Evolutionary conservation across 2,113 vertebrate genomes (phyloP).

Genomic region (Anseranas semipalmata): DNA sequence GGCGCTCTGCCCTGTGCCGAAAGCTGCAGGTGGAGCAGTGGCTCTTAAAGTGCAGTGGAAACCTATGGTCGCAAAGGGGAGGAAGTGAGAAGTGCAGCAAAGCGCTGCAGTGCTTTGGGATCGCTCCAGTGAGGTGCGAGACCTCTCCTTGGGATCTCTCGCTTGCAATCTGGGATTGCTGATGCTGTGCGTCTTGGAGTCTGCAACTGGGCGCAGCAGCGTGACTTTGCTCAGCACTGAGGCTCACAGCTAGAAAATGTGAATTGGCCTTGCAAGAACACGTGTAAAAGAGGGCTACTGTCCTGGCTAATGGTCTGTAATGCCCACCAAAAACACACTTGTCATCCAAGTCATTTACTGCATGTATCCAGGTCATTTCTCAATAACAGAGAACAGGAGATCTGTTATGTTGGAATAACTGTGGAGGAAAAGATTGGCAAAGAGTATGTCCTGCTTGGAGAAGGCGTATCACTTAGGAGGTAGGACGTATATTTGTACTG

Average conservation of each 20-base stretch:
- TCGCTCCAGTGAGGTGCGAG: background rate
- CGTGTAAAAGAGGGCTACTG: background rate
- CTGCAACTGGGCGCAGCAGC: background rate
- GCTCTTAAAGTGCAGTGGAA: background rate
- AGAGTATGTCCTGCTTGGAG: background rate
- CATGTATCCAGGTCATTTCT: background rate
- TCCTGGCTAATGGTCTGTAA: background rate
- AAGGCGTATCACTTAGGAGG: background rate
- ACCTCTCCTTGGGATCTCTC: background rate
- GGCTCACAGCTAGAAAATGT: background rate
- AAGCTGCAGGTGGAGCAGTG: background rate
- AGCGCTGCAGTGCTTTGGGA: background rate
- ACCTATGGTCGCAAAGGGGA: background rate
- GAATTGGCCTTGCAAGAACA: background rate
- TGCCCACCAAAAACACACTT: background rate
- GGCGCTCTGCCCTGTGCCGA: background rate
- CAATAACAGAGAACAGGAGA: background rate
- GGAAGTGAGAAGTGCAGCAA: background rate
- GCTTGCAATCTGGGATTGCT: background rate
- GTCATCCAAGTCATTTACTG: background rate
- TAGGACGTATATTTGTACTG: background rate
- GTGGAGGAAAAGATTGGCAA: background rate
- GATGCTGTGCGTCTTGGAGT: background rate
- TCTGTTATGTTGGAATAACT: background rate
- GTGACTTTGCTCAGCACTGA: background rate